Evolutionary conservation across 2,113 vertebrate species (phyloP), one percentile per base, ranked within the genome.

Genomic region (Mormoops blainvillei): DNA sequence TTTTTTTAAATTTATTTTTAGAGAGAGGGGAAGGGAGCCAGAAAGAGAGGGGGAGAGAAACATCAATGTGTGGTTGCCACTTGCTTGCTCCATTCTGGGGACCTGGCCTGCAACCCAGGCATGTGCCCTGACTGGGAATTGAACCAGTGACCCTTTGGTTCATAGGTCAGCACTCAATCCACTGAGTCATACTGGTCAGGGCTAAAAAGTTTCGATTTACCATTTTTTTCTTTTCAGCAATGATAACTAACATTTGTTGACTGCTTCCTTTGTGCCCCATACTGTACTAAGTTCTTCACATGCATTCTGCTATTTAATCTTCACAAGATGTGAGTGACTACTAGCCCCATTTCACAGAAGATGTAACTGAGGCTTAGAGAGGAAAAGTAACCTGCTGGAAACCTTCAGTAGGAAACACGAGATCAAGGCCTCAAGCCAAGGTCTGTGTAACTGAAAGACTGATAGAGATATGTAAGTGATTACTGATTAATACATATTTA

Each of bases 401-500:
- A 45, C 52, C 67, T 52, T 67, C 48, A 5, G 22, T 24, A 78
- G 38, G n/a, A 89, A 90, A 73, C 52, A 41, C 36, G 9, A 54
- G 85, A 84, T 52, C 0, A 1, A 88, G 41, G 45, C 33, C 83
- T 54, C 67, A 3, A 92, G 87, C 18, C 74, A 94, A 95, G 65
- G 86, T 71, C 70, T 56, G 12, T 43, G 14, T 43, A 33, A 92
- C 87, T 33, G 16, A 68, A 91, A 94, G 81, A 45, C 90, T 94
- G 74, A 73, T 71, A 82, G 82, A 87, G 80, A 92, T 63, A 61
- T 71, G 70, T 24, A 41, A 88, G 82, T 91, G 94, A 96, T 97
- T 92, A 85, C 82, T 80, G 95, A 78, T 78, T 93, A 91, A 97
- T 95, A 86, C 89, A 89, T 98, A 96, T 97, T 96, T 96, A 95